These are phyloP conservation scores for Thereva nobilitata DNA, from an alignment of 2,888 invertebrate genomes.

Conservation along the genomic window DNA sequence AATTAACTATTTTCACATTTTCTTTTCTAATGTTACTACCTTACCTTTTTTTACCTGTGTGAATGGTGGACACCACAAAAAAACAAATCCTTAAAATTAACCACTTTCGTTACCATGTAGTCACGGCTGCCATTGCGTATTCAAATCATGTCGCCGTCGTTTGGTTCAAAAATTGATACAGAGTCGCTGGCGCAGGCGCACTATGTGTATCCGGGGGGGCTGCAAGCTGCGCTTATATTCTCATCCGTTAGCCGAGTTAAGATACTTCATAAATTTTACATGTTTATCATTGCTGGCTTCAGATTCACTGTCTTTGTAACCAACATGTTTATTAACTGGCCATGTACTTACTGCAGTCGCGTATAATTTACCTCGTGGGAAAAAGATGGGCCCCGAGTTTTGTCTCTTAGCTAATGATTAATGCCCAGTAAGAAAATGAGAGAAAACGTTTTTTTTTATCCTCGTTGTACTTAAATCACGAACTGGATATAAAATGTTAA, in stretches of 20 bases:
- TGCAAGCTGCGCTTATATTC: constrained; percentile 19
- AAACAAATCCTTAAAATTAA: not conserved
- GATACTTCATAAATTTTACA: constrained; percentile 33
- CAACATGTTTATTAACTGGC: constrained; percentile 23
- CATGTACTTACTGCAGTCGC: no score
- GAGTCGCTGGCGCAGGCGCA: not conserved
- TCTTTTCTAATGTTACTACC: no score
- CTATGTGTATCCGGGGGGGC: no score
- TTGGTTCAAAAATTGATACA: constrained; percentile 12
- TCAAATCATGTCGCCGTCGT: constrained; percentile 29
- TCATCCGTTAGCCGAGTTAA: constrained; percentile 29
- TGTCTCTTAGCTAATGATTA: no score
- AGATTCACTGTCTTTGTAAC: constrained; percentile 26
- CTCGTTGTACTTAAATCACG: no score
- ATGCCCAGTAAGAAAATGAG: no score
- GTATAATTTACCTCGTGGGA: no score
- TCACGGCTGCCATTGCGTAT: constrained; percentile 6
- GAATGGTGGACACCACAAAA: constrained; percentile 16
- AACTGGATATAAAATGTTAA: no score
- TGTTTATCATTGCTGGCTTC: constrained; percentile 32
- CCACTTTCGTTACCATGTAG: not conserved
- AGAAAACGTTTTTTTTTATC: no score
- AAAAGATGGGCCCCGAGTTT: no score
- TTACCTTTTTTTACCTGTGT: no score
- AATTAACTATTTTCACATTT: no score